Percentiles rank a stretch among this genome's conserved stretches.
Evolutionary conservation across 2,113 vertebrate species (phyloP).

Genomic region (Guaruba guarouba): DNA sequence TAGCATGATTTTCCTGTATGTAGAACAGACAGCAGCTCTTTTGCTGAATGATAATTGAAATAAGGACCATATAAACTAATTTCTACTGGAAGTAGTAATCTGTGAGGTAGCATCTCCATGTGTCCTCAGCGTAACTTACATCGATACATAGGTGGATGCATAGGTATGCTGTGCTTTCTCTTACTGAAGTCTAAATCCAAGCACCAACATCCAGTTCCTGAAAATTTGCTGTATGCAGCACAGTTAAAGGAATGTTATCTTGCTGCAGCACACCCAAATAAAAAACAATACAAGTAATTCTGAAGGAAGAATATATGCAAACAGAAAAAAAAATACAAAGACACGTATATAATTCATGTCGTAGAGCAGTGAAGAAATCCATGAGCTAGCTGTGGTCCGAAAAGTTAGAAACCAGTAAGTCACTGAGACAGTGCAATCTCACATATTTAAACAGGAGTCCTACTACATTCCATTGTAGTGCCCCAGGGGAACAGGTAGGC

Average conservation of each 20-base stretch:
- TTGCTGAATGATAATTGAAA: not conserved
- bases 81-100: not conserved
- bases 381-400: not conserved
- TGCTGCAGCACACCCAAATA: not conserved
- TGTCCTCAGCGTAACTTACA: not conserved
- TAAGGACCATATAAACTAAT: not conserved
- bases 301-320: not conserved
- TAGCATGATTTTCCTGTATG: not conserved
- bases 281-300: not conserved
- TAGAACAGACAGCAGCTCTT: not conserved
- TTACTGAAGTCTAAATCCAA: not conserved
- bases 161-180: not conserved
- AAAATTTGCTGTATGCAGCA: not conserved
- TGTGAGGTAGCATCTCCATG: not conserved
- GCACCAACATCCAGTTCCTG: not conserved
- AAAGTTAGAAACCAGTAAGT: not conserved
- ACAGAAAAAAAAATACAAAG: not conserved
- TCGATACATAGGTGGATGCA: not conserved
- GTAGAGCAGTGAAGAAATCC: not conserved
- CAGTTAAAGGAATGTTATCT: not conserved
- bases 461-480: accelerated
- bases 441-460: not conserved
- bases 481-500: not conserved
- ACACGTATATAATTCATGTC: not conserved
- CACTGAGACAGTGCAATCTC: not conserved